Conservation (phyloP, 2,113 vertebrate species). For the Labrus mixtus region DNA sequence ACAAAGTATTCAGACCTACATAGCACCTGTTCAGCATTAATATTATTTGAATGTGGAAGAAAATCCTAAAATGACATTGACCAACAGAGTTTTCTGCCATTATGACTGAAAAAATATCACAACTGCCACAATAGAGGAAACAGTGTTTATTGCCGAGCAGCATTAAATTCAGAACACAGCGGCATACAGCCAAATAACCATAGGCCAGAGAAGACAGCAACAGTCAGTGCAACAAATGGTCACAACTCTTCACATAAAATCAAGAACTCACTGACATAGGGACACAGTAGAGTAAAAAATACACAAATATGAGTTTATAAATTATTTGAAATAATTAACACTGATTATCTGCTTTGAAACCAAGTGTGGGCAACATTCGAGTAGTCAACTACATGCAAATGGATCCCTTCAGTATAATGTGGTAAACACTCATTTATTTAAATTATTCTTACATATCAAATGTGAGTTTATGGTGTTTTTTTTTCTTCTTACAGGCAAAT, state of each 20-base stretch:
- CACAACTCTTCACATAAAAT: constrained; percentile 54
- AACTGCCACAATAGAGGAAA: constrained; percentile 44
- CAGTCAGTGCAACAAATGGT: constrained; percentile 64
- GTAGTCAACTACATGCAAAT: constrained; percentile 79
- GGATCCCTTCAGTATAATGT: constrained; percentile 33
- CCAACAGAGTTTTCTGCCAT: neutral
- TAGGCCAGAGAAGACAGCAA: constrained; percentile 48
- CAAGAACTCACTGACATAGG: constrained; percentile 57
- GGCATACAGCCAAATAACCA: constrained; percentile 43
- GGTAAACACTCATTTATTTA: constrained; percentile 9
- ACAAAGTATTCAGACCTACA: no score
- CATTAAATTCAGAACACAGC: constrained; percentile 67
- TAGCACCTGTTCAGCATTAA: no score
- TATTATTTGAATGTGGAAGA: no score
- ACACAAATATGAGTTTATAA: constrained; percentile 63
- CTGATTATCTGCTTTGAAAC: constrained; percentile 66
- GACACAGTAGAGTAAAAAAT: constrained; percentile 69
- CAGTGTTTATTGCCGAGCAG: constrained; percentile 65
- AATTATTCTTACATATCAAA: constrained; percentile 37
- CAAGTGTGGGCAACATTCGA: constrained; percentile 76
- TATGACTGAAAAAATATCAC: constrained; percentile 4
- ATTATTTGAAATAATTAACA: constrained; percentile 60
- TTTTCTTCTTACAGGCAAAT: constrained; percentile 6
- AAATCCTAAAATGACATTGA: neutral
- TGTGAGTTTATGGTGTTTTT: constrained; percentile 6